Base-by-base conservation (phyloP, 2,888 invertebrate genomes). In the Galerucella nymphaeae region DNA sequence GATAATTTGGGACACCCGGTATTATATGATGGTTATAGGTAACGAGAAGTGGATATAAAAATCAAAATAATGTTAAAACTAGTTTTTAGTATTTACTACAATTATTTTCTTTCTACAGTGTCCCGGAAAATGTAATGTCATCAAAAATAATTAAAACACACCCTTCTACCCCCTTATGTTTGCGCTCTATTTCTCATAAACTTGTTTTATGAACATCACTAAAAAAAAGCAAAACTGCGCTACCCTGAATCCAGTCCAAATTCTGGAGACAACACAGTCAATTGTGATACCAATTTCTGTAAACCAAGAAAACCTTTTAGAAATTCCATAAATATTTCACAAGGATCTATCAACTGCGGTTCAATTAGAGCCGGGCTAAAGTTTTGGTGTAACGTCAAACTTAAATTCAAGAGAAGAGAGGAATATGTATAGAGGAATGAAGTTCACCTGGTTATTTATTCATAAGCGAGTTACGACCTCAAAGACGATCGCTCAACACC, bases 291-390 rank as follows among this genome's bases (percentile, higher is more conserved):
- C 8, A 38, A 38, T 38, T 38, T 38, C 30, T 38, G 30, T 38
- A 9, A 38, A 38, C 30, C 30, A 42, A 65, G 50, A 38, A 30
- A 16, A n/a, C 38, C 16, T 53, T 11, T 50, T 38, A 13, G 23
- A 30, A 16, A 64, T 23, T 64, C 50, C 13, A 64, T 64, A 30
- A 64, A 64, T 64, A 64, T 48, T 58, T n/a, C 23, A 58, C 23
- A 23, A n/a, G 13, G 30, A 58, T 58, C 23, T 58, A 14, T 30
- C 18, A 38, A 38, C 30, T 38, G 30, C 30, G 14, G 45, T 45
- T 45, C 11, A 45, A 45, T 45, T 11, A 45, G 45, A 45, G 45
- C 45, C 13, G 14, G 45, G 45, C 45, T 14, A 45, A 14, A 13
- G 45, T 45, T 45, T 14, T 1, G 45, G 3, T 45, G 45, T 45